Evolutionary conservation across 2,888 invertebrate species (phyloP), one percentile per base, ranked within the genome.

Genomic region (Blomia tropicalis): DNA sequence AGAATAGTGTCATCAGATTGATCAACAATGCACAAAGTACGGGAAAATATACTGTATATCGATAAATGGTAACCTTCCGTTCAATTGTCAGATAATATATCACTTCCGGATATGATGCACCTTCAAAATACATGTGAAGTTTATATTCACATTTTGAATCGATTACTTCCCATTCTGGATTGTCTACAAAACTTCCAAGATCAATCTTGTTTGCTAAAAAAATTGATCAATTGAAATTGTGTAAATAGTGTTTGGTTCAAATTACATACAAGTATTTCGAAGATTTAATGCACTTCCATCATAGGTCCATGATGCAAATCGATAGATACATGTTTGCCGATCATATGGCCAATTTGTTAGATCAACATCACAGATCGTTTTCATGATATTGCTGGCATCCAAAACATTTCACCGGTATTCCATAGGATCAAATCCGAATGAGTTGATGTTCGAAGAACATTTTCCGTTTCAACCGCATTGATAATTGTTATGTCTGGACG

Each of bases 1-100:
- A 58, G 31, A 56, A 62, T n/a, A 62, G 47, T 31, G 58, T 31
- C 58, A 62, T 29, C 5, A 62, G 43, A 25, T 62, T 62, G 2
- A 62, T 19, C 11, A 62, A 5, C 5, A 62, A 32, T 1, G 58
- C 62, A 32, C 58, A 51, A 1, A 58, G 30, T 7, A 58, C 58
- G 25, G 62, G 62, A 4, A 58, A 44, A 44, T 29, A 62, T 11
- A 62, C 56, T 1, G 36, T 36, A 19, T 62, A 62, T 7, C 58
- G 62, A 36, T 62, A 62, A 22, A 62, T 43, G 2, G 62, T 32
- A 4, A 43, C 27, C 43, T 62, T 62, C 17, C 62, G 58, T 2
- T 19, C 5, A 3, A 62, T 23, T 5, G 14, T 30, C 2, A 62
- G 11, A 5, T 3, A 62, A 22, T 51, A 62, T 23, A 43, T 41